Conservation (phyloP, 2,888 invertebrate genomes). For the Coelogynopora nodosa region DNA sequence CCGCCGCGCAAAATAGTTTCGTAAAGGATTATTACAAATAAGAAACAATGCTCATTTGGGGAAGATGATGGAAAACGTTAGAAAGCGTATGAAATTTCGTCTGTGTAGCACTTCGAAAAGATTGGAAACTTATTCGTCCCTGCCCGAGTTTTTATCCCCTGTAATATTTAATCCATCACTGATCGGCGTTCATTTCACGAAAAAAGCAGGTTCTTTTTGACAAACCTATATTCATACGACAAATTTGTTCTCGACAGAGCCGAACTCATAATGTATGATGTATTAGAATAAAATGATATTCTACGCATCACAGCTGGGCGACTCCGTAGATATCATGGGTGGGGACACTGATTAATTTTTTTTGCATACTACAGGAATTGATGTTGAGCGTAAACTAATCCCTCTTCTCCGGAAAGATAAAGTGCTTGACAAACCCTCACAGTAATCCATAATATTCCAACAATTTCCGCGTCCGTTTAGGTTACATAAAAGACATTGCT, state of each 20-base stretch:
- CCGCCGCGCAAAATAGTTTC: background rate
- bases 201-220: background rate
- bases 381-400: background rate
- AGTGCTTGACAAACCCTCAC: background rate
- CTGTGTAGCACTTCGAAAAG: background rate
- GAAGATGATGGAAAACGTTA: background rate
- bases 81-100: background rate
- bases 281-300: background rate
- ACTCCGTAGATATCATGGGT: background rate
- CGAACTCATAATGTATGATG: slow-evolving; percentile 8
- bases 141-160: background rate
- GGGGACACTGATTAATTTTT: background rate
- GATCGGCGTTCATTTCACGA: background rate
- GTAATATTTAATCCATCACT: background rate
- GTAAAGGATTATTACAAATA: background rate
- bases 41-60: background rate
- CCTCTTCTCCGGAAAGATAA: background rate
- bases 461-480: background rate
- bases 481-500: background rate
- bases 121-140: background rate
- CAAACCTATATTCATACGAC: background rate
- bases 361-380: background rate
- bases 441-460: background rate
- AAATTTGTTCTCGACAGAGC: background rate
- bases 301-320: background rate